Evolutionary conservation across 1,140 invertebrate species (phyloP).

Genomic region (Monomorium pharaonis): DNA sequence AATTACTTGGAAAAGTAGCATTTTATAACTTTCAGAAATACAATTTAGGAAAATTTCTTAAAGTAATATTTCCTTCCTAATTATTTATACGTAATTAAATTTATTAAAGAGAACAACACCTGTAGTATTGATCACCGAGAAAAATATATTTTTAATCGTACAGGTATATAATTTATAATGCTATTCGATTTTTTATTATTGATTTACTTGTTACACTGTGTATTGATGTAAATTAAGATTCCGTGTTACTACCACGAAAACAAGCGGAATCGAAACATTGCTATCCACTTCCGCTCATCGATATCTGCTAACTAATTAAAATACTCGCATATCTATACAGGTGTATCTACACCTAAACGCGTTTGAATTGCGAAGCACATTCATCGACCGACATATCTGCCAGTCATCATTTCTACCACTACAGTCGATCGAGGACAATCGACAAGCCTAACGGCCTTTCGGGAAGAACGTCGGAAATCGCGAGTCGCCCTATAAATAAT

Average conservation of each 20-base stretch:
- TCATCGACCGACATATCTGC: conserved; percentile 40
- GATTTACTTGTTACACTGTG: neutral
- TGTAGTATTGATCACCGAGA: neutral
- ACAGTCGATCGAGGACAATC: conserved; percentile 55
- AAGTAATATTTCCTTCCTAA: neutral
- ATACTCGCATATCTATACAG: neutral
- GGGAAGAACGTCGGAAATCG: conserved; percentile 53
- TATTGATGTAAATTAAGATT: neutral
- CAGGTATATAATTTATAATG: neutral
- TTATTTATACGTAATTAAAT: neutral
- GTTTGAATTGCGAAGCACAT: conserved; percentile 44
- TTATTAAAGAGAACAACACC: neutral
- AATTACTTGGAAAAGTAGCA: neutral
- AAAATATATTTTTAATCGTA: neutral
- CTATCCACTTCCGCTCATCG: neutral
- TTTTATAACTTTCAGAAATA: neutral
- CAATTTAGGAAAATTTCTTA: neutral
- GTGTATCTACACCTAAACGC: conserved; percentile 20
- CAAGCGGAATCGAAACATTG: neutral
- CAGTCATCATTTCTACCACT: conserved; percentile 54
- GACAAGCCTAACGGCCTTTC: conserved; percentile 52
- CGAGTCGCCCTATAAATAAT: conserved; percentile 69
- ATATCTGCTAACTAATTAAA: conserved; percentile 29
- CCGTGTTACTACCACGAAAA: neutral
- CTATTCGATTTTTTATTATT: neutral